These are phyloP conservation scores for Argyresthia albistria DNA, from an alignment of 2,888 invertebrate species.

Conservation along the genomic window DNA sequence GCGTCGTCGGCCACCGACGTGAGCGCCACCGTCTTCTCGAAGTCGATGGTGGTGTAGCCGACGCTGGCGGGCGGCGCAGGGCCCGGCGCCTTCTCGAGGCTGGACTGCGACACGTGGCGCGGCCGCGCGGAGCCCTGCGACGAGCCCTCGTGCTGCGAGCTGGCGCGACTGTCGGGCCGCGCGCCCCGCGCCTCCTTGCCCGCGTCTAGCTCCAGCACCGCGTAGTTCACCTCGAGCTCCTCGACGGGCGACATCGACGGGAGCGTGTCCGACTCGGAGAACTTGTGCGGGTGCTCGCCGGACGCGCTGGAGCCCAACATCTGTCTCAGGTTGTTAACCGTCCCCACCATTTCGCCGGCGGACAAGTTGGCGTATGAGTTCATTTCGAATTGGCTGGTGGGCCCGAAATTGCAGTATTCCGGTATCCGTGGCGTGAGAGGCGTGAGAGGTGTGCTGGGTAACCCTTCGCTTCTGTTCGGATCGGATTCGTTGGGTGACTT, in stretches of 20 bases:
- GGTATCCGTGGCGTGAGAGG: constrained; percentile 51
- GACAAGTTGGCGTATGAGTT: constrained; percentile 58
- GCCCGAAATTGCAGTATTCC: constrained; percentile 46
- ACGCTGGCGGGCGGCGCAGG: constrained; percentile 40
- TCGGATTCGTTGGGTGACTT: constrained; percentile 32
- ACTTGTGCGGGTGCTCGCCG: constrained; percentile 39
- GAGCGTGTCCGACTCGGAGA: constrained; percentile 56
- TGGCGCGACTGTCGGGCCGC: constrained; percentile 35
- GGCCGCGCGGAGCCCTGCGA: constrained; percentile 36
- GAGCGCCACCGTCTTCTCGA: constrained; percentile 92
- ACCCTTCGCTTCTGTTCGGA: constrained; percentile 26
- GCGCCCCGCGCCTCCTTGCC: constrained; percentile 28
- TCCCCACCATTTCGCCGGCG: constrained; percentile 43
- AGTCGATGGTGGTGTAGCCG: constrained; percentile 94
- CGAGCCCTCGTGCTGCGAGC: constrained; percentile 43
- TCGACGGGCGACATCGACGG: constrained; percentile 53
- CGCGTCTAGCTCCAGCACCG: constrained; percentile 81
- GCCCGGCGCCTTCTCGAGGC: constrained; percentile 34
- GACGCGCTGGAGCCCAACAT: constrained; percentile 22
- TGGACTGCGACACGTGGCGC: constrained; percentile 43
- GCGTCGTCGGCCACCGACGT: constrained; percentile 80
- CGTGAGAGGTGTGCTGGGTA: constrained; percentile 29
- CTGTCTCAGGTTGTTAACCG: constrained; percentile 33
- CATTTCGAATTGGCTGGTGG: constrained; percentile 37
- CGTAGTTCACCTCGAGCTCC: constrained; percentile 78